Percentiles rank a stretch among this genome's conserved stretches.
phyloP scores from a whole-genome alignment of 2,797 vertebrate species.

The Oophaga sylvatica region DNA sequence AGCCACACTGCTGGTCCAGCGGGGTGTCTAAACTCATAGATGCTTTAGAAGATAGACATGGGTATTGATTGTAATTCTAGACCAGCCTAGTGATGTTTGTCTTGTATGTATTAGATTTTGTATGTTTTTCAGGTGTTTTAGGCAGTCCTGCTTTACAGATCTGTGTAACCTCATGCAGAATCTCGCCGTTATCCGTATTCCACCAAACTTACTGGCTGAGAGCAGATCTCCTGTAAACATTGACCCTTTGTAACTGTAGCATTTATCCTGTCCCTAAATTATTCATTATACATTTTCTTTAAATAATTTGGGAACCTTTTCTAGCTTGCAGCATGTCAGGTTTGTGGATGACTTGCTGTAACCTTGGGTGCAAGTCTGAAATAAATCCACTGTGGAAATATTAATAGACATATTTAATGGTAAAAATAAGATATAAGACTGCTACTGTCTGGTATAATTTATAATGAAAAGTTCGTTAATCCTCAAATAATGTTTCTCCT shows the following conservation, averaged over 20 bases:
- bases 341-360: conserved; percentile 26
- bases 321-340: conserved; percentile 25
- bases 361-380: neutral
- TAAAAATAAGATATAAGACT: too few species aligned
- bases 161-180: neutral
- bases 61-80: neutral
- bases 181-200: neutral
- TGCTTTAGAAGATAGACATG: neutral
- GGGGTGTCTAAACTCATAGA: conserved; percentile 19
- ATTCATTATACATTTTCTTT: conserved; percentile 37
- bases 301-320: conserved; percentile 21
- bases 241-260: neutral
- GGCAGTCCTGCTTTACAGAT: neutral
- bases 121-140: neutral
- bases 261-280: conserved; percentile 39
- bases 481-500: neutral
- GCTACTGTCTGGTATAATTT: neutral
- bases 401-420: neutral
- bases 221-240: neutral
- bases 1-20: conserved; percentile 5
- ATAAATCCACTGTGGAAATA: neutral
- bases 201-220: neutral
- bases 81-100: neutral
- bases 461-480: neutral
- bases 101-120: neutral